Percentiles rank a stretch among this genome's conserved stretches.
Evolutionary conservation across 2,888 invertebrate genomes (phyloP).

Genomic region (Meteorus colon): DNA sequence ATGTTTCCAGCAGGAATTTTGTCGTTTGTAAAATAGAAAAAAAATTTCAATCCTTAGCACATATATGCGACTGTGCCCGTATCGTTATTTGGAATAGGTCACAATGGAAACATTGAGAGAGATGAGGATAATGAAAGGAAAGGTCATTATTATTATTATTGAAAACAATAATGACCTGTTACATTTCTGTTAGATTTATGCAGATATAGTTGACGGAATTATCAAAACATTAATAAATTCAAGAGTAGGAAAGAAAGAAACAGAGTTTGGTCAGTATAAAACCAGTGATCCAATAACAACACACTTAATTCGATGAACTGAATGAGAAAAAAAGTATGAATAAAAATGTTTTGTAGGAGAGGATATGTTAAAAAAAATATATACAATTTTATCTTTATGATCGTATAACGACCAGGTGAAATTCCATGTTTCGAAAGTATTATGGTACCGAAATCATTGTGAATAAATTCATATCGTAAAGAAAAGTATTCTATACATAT

Average conservation of each 20-base stretch:
- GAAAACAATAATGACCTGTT: too few relatives aligned
- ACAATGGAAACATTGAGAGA: background rate
- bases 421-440: background rate
- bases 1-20: conserved; percentile 32
- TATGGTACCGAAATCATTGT: background rate
- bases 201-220: too few relatives aligned
- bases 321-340: background rate
- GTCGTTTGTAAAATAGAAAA: conserved; percentile 4
- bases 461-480: background rate
- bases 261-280: background rate
- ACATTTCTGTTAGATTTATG: too few relatives aligned
- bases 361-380: too few relatives aligned
- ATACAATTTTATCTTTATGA: too few relatives aligned
- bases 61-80: background rate
- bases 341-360: too few relatives aligned
- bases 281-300: background rate
- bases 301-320: background rate
- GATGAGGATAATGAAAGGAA: background rate
- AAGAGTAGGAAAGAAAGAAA: too few relatives aligned
- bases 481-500: background rate
- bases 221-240: too few relatives aligned
- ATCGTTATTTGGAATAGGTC: background rate
- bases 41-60: background rate
- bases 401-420: background rate
- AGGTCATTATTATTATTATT: background rate